Evolutionary conservation across 2,888 invertebrate genomes (phyloP).

Genomic region (Acrocyrtus sp.): DNA sequence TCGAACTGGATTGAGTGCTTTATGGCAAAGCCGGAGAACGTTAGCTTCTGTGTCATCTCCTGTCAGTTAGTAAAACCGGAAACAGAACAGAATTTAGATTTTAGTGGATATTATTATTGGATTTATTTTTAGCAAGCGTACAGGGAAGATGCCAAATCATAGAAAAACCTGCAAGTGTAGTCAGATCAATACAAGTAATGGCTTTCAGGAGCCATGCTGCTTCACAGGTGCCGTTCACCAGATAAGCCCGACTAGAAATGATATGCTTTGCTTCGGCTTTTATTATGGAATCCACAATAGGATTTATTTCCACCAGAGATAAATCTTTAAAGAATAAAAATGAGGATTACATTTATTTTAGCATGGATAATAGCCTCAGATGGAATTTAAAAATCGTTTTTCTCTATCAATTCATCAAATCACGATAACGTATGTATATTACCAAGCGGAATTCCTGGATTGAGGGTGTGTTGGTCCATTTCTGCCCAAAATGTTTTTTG

Average conservation of each 20-base stretch:
- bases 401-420: no score
- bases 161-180: conserved; percentile 85
- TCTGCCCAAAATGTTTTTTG: no score
- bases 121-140: not conserved
- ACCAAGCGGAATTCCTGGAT: no score
- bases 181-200: conserved; percentile 89
- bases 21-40: conserved; percentile 82
- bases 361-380: no score
- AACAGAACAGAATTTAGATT: no score
- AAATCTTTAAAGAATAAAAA: no score
- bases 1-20: conserved; percentile 72
- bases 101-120: no score
- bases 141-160: no score
- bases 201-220: conserved; percentile 84
- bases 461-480: no score
- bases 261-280: conserved; percentile 70
- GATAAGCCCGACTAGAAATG: conserved; percentile 65
- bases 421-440: no score
- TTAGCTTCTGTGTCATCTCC: conserved; percentile 71
- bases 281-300: conserved; percentile 72
- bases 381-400: no score
- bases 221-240: conserved; percentile 67
- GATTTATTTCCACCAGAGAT: conserved; percentile 69
- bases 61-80: conserved; percentile 27
- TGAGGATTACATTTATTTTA: no score